A percentile compares a stretch with the other conserved stretches of the same genome.
Conservation (phyloP, 2,113 vertebrate genomes). For the Calyptommatus sinebrachiatus region DNA sequence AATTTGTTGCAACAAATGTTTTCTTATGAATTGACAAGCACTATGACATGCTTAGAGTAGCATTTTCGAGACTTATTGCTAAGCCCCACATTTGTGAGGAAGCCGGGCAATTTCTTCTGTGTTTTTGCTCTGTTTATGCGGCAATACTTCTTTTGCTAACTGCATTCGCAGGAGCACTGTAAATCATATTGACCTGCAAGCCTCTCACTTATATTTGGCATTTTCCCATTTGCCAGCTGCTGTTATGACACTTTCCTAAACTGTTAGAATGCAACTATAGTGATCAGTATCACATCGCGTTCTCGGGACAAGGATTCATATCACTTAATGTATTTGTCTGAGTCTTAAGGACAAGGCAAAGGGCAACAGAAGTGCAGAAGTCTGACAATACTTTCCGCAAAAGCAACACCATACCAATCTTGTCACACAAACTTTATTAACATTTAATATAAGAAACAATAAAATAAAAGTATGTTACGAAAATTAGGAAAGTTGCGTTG, state of each 20-base stretch:
- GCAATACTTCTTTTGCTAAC: slow-evolving; percentile 12
- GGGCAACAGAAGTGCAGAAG: rapidly evolving
- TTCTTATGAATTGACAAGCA: slow-evolving; percentile 21
- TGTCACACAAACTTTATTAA: neutral
- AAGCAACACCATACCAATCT: neutral
- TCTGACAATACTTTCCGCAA: slow-evolving; percentile 3
- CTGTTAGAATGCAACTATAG: slow-evolving; percentile 23
- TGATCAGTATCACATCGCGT: slow-evolving; percentile 21
- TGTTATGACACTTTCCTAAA: slow-evolving; percentile 34
- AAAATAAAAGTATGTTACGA: neutral
- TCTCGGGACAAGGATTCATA: neutral
- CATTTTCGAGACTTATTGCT: slow-evolving; percentile 28
- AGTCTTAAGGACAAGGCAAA: slow-evolving; percentile 24
- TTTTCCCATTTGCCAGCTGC: slow-evolving; percentile 37
- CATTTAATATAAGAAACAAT: neutral
- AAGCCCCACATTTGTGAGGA: neutral
- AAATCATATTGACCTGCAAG: slow-evolving; percentile 25
- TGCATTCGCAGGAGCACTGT: slow-evolving; percentile 3
- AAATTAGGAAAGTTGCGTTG: neutral
- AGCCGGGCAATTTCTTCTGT: neutral
- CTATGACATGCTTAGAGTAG: slow-evolving; percentile 22
- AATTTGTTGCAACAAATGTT: neutral
- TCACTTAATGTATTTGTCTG: slow-evolving; percentile 24
- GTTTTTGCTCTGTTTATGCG: slow-evolving; percentile 6
- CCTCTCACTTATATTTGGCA: slow-evolving; percentile 19